Evolutionary conservation across 2,888 invertebrate species (phyloP).

Genomic region (Oligia latruncula): DNA sequence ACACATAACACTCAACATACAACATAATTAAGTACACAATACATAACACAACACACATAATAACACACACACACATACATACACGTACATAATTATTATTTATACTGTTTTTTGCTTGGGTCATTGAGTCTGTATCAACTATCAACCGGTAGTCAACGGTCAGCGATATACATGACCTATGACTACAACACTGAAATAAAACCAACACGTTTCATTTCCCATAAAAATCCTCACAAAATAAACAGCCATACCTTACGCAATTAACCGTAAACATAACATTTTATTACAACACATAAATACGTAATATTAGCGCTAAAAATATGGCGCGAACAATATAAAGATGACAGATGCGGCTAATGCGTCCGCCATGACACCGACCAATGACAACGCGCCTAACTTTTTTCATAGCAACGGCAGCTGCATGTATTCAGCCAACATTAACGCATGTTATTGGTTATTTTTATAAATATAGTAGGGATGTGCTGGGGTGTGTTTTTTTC

Average conservation of each 20-base stretch:
- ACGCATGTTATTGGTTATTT: constrained; percentile 86
- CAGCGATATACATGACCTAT: constrained; percentile 3
- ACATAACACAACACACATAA: too few species aligned
- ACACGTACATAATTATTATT: background rate
- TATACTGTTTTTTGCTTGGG: background rate
- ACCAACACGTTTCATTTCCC: constrained; percentile 29
- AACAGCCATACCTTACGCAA: constrained; percentile 36
- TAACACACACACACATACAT: too few species aligned
- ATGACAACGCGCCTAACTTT: constrained; percentile 78
- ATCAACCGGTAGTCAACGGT: constrained; percentile 16
- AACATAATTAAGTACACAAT: too few species aligned
- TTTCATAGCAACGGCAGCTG: constrained; percentile 84
- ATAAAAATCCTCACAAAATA: constrained; percentile 49
- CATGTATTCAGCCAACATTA: constrained; percentile 80
- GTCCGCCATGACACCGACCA: constrained; percentile 80
- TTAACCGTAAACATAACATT: constrained; percentile 59
- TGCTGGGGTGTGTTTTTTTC: constrained; percentile 66
- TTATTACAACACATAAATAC: constrained; percentile 64
- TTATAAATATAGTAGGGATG: constrained; percentile 76
- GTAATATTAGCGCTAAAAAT: constrained; percentile 63
- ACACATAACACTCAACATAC: too few species aligned
- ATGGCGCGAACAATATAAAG: constrained; percentile 79
- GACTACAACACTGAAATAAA: constrained; percentile 13
- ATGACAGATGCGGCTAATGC: constrained; percentile 87
- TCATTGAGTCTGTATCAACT: background rate